Base-by-base conservation (phyloP, 2,888 invertebrate genomes). In the Ophion costatus region DNA sequence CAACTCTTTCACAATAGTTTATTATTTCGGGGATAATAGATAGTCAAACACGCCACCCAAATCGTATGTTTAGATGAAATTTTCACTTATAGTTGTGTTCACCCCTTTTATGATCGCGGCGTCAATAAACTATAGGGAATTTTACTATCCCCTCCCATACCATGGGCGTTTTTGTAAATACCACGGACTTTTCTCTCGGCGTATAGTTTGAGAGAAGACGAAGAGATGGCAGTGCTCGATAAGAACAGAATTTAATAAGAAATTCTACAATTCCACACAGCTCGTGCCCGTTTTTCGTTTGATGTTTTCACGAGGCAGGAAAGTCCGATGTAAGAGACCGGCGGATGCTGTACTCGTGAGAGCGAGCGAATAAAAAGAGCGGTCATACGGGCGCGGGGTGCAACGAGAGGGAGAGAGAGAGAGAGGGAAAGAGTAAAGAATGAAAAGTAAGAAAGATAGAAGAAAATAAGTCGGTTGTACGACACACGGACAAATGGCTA, bases 401-500 rank as follows among this genome's bases (percentile, higher is more conserved):
- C 29, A 17, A 29, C 38, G 56, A 29, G 29, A 45, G 45, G 64
- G 56, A 17, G 38, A 38, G 42, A 22, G 71, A 51, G 17, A 14
- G 51, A 51, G 51, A 17, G 17, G 5, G 17, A 51, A 17, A 2
- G 51, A 51, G 17, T 51, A 7, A 78, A 73, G 73, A 84, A 66
- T 22, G 70, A 78, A 56, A 64, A 81, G 64, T 64, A 56, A 59
- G 64, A 83, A 78, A 86, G 82, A 86, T 73, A 87, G 70, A 61
- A 63, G 61, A 70, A 69, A 66, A 74, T 69, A 83, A 84, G 66
- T 76, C 66, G 71, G 69, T 64, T 77, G 80, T 82, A 77, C 77
- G 74, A 66, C 80, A 74, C 57, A 56, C 82, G 82, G 86, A 89
- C 87, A 88, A 89, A 89, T 87, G 88, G 87, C 84, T 78, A 87